These are phyloP conservation scores for Caradrina clavipalpis DNA, from an alignment of 2,888 invertebrate genomes.

Conservation along the genomic window DNA sequence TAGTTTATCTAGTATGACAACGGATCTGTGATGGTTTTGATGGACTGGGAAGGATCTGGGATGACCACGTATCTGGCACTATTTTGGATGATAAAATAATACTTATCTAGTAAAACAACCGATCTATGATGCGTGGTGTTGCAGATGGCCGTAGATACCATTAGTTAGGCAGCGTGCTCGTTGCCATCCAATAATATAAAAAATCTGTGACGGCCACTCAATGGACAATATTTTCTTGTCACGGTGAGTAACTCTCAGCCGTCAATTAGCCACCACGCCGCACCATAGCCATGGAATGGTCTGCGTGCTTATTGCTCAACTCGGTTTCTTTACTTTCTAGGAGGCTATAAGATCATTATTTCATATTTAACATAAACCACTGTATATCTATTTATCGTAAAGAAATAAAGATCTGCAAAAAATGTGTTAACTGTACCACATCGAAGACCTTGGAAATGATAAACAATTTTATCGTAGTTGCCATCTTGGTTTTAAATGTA, in stretches of 20 bases:
- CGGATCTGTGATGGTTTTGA: too few species aligned
- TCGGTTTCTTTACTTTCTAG: slow-evolving; percentile 61
- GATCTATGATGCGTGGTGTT: too few species aligned
- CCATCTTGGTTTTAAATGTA: too few species aligned
- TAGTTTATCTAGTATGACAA: too few species aligned
- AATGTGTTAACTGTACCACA: slow-evolving; percentile 1
- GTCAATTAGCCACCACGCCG: slow-evolving; percentile 54
- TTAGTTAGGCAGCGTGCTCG: neutral
- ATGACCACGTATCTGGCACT: too few species aligned
- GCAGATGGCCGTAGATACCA: too few species aligned
- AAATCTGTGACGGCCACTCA: slow-evolving; percentile 10
- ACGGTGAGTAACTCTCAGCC: slow-evolving; percentile 50
- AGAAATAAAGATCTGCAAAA: neutral
- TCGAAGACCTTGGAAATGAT: too few species aligned
- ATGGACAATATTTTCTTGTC: slow-evolving; percentile 55
- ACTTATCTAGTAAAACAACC: too few species aligned
- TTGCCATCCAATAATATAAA: neutral
- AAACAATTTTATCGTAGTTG: too few species aligned
- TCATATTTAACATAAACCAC: neutral
- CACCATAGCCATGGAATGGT: slow-evolving; percentile 43
- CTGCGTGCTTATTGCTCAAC: slow-evolving; percentile 52
- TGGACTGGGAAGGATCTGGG: too few species aligned
- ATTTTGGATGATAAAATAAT: too few species aligned
- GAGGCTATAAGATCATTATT: slow-evolving; percentile 26
- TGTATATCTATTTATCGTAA: too few species aligned